Evolutionary conservation across 2,113 vertebrate species (phyloP), one percentile per base, ranked within the genome.

Genomic region (Fulica atra): DNA sequence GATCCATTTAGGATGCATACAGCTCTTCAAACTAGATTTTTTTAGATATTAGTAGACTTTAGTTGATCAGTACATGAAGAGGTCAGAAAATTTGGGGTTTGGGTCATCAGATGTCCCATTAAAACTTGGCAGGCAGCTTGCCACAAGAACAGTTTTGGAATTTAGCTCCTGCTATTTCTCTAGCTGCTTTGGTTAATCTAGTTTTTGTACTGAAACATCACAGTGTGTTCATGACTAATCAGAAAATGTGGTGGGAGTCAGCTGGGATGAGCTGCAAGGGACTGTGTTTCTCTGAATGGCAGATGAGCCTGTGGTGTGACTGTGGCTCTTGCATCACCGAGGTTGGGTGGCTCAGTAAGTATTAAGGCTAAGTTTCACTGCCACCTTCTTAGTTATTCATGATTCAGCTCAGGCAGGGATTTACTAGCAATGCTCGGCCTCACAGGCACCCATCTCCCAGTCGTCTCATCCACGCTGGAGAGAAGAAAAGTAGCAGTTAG

Each of bases 401-500:
- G 60, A 17, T 70, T 83, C 60, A 26, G 76, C 9, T 46, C n/a
- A 28, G 36, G 23, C 15, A 79, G 33, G 64, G 40, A 33, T 74
- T 92, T 57, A 29, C 13, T 42, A 25, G 18, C 14, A 69, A 26
- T 1, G 3, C 14, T 28, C 56, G 70, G 21, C 18, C 23, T 48
- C 29, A 54, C 65, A 88, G 31, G 28, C 1, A 2, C 24, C n/a
- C 12, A 3, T 28, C 42, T 92, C 7, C 20, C 31, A 29, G 7
- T 15, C 61, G 13, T 70, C 42, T 13, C 20, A 20, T 63, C 51
- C 13, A 46, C 0, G 0, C 9, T 0, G 2, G 35, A 38, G 48
- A 76, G 38, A 46, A 51, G 46, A 31, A 63, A 63, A 42, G 25
- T 1, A 56, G 60, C 60, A 59, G 51, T n/a, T 10, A 3, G 28